Percentiles rank a stretch among this genome's conserved stretches.
These are phyloP conservation scores for Pyralis farinalis DNA, from an alignment of 2,888 invertebrate species.

Conservation along the genomic window DNA sequence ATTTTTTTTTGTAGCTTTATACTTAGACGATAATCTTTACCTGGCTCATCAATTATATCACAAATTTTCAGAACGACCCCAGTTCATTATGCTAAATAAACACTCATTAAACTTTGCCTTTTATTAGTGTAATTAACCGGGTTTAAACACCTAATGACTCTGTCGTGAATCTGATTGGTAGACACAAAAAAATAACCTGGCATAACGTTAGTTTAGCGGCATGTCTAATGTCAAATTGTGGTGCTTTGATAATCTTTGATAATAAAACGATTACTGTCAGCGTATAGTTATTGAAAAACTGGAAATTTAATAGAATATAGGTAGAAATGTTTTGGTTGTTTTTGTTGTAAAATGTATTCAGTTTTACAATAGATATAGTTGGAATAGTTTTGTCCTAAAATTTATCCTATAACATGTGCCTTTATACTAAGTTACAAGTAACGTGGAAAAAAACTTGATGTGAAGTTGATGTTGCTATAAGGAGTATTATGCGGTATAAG, in stretches of 20 bases:
- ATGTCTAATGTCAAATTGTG: background rate
- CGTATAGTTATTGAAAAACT: too few relatives aligned
- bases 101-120: slow-evolving; percentile 3
- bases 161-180: background rate
- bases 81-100: background rate
- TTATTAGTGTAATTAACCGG: slow-evolving; percentile 5
- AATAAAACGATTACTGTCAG: background rate
- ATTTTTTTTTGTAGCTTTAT: too few relatives aligned
- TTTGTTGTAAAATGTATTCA: too few relatives aligned
- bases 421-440: too few relatives aligned
- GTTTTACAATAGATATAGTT: too few relatives aligned
- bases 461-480: too few relatives aligned
- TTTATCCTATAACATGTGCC: too few relatives aligned
- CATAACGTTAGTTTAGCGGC: background rate
- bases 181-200: background rate
- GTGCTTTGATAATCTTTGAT: background rate
- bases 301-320: too few relatives aligned
- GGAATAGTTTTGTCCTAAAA: too few relatives aligned
- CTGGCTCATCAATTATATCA: slow-evolving; percentile 7
- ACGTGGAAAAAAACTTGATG: too few relatives aligned
- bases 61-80: background rate
- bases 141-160: slow-evolving; percentile 1
- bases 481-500: too few relatives aligned
- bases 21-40: slow-evolving; percentile 3
- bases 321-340: too few relatives aligned